Evolutionary conservation across 2,888 invertebrate genomes (phyloP), one percentile per base, ranked within the genome.

Genomic region (Troilus luridus): DNA sequence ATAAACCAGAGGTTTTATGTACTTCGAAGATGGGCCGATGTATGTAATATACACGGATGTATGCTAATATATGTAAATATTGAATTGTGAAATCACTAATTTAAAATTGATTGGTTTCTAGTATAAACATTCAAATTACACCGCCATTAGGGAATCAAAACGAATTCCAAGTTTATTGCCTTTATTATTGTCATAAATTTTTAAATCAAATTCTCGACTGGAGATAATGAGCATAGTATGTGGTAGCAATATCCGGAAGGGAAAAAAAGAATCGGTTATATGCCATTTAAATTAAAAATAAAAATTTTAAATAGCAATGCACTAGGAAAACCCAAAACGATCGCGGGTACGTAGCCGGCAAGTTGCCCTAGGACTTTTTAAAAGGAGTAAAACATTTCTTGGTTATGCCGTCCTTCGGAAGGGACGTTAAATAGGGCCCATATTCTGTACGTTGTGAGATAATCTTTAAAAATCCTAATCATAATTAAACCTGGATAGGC

Each of bases 51-150:
- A 56, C 56, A 85, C 56, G 85, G 85, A 58, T 85, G n/a, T 85
- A 85, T 85, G 85, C 85, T 56, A 85, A 85, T 85, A n/a, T 85
- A 85, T 85, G 85, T 56, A 85, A 85, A 85, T 85, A 85, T 58
- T 85, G 54, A n/a, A 58, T n/a, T 58, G 85, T 17, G 41, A 41
- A 41, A 27, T 41, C 14, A 58, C 85, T 56, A 56, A 85, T 85
- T n/a, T 85, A 21, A 54, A 54, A 81, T 41, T 54, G 54, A 85
- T 85, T 56, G 56, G 85, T 10, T 54, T 10, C 2, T 11, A 8
- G 19, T 81, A 81, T 21, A 11, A 85, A 56, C 56, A 54, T 56
- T n/a, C n/a, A 56, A 58, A 85, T 85, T 58, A 58, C n/a, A n/a
- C 41, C 56, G n/a, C 11, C 85, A 85, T 58, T 56, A n/a, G 58